A percentile compares a stretch with the other conserved stretches of the same genome.
Conservation (phyloP, 1,140 invertebrate species). For the Berghia stephanieae region DNA sequence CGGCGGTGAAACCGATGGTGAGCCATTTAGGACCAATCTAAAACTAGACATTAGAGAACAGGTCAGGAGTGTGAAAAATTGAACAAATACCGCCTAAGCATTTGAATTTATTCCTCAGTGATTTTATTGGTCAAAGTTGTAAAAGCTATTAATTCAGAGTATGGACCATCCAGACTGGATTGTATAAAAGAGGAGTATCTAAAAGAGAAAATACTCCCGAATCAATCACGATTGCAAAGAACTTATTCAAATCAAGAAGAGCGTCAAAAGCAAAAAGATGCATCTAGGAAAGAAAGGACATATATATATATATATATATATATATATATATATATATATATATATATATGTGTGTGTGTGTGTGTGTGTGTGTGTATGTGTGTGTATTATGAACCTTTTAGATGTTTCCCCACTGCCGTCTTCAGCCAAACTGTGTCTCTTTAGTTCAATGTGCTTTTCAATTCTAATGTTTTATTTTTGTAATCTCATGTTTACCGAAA, state of each 20-base stretch:
- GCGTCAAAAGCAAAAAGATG: neutral
- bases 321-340: neutral
- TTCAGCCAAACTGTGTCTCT: neutral
- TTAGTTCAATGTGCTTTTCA: neutral
- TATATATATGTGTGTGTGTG: neutral
- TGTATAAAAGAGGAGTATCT: neutral
- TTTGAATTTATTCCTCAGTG: too few species aligned
- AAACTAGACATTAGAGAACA: too few species aligned
- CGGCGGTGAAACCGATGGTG: too few species aligned
- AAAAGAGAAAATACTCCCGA: neutral
- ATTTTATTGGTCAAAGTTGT: too few species aligned
- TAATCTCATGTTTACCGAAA: neutral
- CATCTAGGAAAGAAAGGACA: too few species aligned
- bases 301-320: neutral
- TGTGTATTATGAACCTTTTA: neutral
- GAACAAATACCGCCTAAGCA: too few species aligned
- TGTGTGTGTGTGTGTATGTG: constrained; percentile 29
- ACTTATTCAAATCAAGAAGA: neutral
- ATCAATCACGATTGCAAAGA: neutral
- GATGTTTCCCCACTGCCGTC: neutral
- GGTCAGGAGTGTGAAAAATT: too few species aligned
- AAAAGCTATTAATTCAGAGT: too few species aligned
- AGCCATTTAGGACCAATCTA: too few species aligned
- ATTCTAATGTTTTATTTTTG: neutral
- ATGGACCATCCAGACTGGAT: too few species aligned